These are phyloP conservation scores for Choristoneura fumiferana DNA, from an alignment of 1,140 invertebrate species.

Conservation along the genomic window DNA sequence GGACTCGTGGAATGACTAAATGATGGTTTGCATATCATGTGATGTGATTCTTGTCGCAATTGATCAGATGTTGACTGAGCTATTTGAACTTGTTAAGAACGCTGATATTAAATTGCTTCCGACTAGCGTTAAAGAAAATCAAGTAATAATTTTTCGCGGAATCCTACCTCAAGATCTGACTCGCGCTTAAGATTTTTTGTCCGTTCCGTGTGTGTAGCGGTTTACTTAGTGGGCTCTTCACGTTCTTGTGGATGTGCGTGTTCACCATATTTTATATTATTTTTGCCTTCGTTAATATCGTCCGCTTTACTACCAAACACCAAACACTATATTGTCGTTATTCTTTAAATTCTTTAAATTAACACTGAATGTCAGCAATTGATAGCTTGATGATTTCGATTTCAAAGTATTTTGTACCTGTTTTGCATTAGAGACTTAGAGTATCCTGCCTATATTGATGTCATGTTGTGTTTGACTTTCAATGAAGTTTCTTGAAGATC, in stretches of 20 bases:
- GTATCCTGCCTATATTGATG: neutral
- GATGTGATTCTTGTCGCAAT: constrained; percentile 7
- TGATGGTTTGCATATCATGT: neutral
- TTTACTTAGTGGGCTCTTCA: constrained; percentile 34
- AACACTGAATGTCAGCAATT: neutral
- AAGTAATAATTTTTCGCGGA: neutral
- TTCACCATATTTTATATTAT: constrained; percentile 41
- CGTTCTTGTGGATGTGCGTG: constrained; percentile 36
- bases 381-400: neutral
- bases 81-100: too few relatives aligned
- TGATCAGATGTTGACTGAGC: constrained; percentile 2
- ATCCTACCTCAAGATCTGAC: neutral
- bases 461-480: neutral
- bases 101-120: too few relatives aligned
- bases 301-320: constrained; percentile 37
- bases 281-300: constrained; percentile 49
- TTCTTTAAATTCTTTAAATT: constrained; percentile 3
- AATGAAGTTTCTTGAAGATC: constrained; percentile 7
- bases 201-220: constrained; percentile 36
- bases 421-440: neutral
- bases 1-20: neutral
- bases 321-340: constrained; percentile 16
- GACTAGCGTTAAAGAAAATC: too few relatives aligned
- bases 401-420: too few relatives aligned
- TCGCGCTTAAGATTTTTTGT: constrained; percentile 25